phyloP scores from a whole-genome alignment of 2,797 vertebrate species.

The Malurus splendens region DNA sequence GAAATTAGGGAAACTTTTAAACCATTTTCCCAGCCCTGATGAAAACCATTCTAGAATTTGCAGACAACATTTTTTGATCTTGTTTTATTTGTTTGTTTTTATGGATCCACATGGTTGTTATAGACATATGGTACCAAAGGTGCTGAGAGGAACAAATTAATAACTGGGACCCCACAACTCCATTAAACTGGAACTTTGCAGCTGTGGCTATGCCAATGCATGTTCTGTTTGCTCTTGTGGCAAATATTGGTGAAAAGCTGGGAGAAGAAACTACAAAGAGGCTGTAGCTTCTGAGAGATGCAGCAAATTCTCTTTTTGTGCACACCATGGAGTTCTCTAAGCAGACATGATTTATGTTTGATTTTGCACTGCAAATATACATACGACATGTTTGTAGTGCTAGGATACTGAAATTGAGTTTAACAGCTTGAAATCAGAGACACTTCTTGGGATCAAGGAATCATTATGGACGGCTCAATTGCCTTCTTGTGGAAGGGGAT shows the following conservation, averaged over 20 bases:
- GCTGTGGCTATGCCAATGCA: neutral
- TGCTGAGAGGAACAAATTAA: neutral
- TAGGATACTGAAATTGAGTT: neutral
- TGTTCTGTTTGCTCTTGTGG: neutral
- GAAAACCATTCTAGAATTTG: neutral
- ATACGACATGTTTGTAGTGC: accelerated
- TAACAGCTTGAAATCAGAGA: neutral
- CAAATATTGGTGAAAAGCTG: neutral
- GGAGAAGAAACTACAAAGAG: neutral
- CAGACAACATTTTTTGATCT: neutral
- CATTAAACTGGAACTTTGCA: neutral
- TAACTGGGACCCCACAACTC: neutral
- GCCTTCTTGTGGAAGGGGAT: neutral
- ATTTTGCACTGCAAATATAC: neutral
- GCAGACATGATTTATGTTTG: neutral
- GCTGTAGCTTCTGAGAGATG: neutral
- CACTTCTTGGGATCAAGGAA: neutral
- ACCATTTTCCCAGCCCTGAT: neutral
- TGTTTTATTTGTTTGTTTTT: neutral
- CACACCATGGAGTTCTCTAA: neutral
- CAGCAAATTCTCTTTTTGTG: neutral
- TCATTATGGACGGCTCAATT: neutral
- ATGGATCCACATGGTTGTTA: neutral
- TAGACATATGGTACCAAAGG: neutral
- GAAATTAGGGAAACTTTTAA: neutral